Base-by-base conservation (phyloP, 2,113 vertebrate species). In the Cinclus mexicanus region DNA sequence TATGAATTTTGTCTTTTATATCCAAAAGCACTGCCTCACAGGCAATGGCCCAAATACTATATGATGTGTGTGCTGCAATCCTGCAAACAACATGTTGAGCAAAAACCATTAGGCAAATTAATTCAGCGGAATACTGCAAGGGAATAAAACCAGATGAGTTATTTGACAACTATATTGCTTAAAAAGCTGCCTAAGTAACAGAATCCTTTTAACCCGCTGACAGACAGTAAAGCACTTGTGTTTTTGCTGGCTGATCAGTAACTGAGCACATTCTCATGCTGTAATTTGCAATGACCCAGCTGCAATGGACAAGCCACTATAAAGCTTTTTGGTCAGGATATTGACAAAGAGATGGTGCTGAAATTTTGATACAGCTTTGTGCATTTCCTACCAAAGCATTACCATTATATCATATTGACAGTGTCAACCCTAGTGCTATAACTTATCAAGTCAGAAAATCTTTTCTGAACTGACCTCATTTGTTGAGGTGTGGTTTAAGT, bases 121-220 rank as follows among this genome's bases (percentile, higher is more conserved):
- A 87, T 78, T 83, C 39, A 72, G 28, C 2, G 3, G 10, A 39
- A 4, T 50, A 57, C 31, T 49, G 14, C 44, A 83, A 70, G 10
- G 12, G 64, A 93, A 67, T 91, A 90, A 76, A 87, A 69, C 4
- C 22, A 42, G 37, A 22, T 44, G 59, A 90, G 41, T 61, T 91
- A 76, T 82, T 56, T 90, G 90, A 61, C 49, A 91, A 68, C 11
- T 75, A 10, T 24, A n/a, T 42, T 52, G 39, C 75, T 92, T 84
- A 77, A 93, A 95, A 87, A 81, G 39, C 67, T 92, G 50, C 64
- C 50, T 91, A 91, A 93, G 35, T 81, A 93, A 83, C 33, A 75
- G 10, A 91, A 94, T n/a, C 39, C 49, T 95, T 91, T 84, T 79
- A 92, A 87, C 37, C 6, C 1, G 2, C 22, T 0, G 14, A 72